These are phyloP conservation scores for Strigamia crassipes DNA, from an alignment of 2,888 invertebrate species.

Conservation along the genomic window DNA sequence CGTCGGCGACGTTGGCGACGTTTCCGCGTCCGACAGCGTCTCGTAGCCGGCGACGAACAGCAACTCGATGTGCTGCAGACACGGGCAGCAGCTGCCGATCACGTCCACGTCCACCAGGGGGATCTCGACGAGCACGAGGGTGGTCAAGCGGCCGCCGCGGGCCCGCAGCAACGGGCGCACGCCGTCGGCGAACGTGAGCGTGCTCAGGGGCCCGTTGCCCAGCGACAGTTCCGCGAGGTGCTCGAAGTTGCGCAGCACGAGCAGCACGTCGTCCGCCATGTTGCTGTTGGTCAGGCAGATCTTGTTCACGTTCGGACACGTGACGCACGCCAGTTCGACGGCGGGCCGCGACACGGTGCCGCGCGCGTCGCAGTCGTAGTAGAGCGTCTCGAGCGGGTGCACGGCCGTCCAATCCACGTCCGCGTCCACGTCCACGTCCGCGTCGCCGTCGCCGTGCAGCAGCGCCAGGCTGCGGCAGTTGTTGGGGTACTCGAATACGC, in stretches of 20 bases:
- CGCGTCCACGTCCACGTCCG: neutral
- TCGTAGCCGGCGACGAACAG: neutral
- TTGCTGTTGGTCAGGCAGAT: neutral
- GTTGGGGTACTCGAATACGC: slow-evolving; percentile 1
- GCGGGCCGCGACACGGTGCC: neutral
- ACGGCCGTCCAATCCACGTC: neutral
- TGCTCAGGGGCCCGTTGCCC: neutral
- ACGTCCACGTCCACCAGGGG: neutral
- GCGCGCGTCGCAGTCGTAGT: neutral
- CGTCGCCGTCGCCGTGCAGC: neutral
- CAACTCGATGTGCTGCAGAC: neutral
- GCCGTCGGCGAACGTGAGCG: slow-evolving; percentile 8
- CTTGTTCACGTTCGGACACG: slow-evolving; percentile 38
- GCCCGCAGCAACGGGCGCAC: neutral
- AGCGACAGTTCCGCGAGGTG: neutral
- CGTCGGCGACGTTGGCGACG: neutral
- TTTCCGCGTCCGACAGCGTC: neutral
- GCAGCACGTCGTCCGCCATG: neutral
- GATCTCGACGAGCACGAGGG: slow-evolving; percentile 14
- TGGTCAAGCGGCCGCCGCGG: neutral
- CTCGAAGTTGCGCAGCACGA: neutral
- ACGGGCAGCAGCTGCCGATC: slow-evolving; percentile 22
- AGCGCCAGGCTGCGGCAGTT: neutral
- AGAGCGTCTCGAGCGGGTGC: neutral
- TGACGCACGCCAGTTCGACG: neutral